Conservation (phyloP, 1,140 invertebrate species). For the Neodiprion fabricii region DNA sequence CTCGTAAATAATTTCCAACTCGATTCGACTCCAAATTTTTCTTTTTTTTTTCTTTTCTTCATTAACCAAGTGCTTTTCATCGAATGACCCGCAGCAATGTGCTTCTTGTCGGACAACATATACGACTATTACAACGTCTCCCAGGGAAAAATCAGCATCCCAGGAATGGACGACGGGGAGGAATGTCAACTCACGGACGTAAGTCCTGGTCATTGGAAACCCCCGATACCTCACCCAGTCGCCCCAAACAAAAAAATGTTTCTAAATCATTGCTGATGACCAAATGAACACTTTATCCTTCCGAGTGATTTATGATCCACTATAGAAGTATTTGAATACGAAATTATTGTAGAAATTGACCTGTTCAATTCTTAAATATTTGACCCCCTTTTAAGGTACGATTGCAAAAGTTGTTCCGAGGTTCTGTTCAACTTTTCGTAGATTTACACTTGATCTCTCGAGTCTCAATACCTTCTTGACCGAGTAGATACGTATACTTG, state of each 20-base stretch:
- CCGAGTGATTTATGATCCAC: no score
- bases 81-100: slow-evolving; percentile 60
- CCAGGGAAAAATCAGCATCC: slow-evolving; percentile 79
- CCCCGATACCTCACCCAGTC: neutral
- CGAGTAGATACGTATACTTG: neutral
- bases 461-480: neutral
- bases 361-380: no score
- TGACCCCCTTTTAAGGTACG: no score
- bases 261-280: neutral
- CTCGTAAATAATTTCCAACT: no score
- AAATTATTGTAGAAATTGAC: no score
- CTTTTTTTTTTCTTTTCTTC: neutral
- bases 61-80: slow-evolving; percentile 34
- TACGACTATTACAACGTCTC: slow-evolving; percentile 77
- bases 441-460: neutral
- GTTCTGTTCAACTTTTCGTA: no score
- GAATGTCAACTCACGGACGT: slow-evolving; percentile 78
- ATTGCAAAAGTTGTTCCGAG: no score
- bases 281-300: no score
- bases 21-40: no score
- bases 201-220: slow-evolving; percentile 54
- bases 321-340: no score
- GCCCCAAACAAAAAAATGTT: neutral
- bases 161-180: slow-evolving; percentile 77
- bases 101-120: slow-evolving; percentile 68